Base-by-base conservation (phyloP, 2,113 vertebrate species). In the Rhinopomastus cyanomelas region DNA sequence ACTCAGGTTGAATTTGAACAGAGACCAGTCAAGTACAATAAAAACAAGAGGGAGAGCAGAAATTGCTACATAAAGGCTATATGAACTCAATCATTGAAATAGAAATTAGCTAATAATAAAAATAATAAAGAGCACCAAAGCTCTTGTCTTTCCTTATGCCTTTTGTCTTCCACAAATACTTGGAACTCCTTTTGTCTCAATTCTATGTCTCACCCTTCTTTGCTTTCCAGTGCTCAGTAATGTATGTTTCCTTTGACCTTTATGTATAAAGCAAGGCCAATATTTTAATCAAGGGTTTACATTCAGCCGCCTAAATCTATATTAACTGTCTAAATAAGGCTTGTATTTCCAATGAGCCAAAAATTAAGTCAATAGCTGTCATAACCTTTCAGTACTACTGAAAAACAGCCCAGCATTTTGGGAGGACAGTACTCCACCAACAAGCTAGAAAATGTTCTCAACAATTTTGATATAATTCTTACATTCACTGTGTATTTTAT, bases 201-300 rank as follows among this genome's bases (percentile, higher is more conserved):
- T 78, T 79, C 42, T 21, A 76, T 66, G 9, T 64, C 60, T 86
- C 61, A 49, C 4, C 62, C 34, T 56, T 85, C 55, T 89, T 72
- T 76, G 18, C 55, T 84, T 91, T 92, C 71, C 27, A 74, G 37
- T 21, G 34, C 60, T 81, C 51, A 52, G 69, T 90, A 90, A 81
- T 69, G 48, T 52, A 30, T 55, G 61, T 87, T 95, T 94, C 67
- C 12, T 90, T 84, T 93, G 88, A 94, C 93, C 88, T 95, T 90
- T 94, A 66, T 92, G 90, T 90, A 62, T 71, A 81, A 93, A 93
- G 74, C 37, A 56, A 82, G 90, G 67, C 92, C 93, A 95, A 92
- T 95, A 92, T 92, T 95, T 93, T 95, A 95, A 94, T 95, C 92
- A 93, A 74, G 74, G 94, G 87, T 95, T 94, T 95, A 92, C 90